phyloP scores from a whole-genome alignment of 2,797 vertebrate species.

The Simalia tracyae region DNA sequence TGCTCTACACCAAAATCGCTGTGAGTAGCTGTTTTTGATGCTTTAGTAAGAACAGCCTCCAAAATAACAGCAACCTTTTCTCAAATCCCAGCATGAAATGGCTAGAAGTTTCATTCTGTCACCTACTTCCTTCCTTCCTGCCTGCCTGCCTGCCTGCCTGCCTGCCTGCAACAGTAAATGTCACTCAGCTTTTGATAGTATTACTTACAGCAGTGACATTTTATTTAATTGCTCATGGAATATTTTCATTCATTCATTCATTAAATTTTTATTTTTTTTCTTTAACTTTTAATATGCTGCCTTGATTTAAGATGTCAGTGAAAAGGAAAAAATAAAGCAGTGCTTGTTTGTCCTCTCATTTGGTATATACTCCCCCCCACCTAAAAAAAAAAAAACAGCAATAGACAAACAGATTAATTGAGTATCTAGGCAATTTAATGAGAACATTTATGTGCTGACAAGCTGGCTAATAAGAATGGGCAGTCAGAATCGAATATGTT shows the following conservation, averaged over 20 bases:
- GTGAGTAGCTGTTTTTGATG: not conserved
- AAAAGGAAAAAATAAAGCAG: conserved; percentile 38
- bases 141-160: no score
- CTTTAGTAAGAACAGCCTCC: not conserved
- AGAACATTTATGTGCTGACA: conserved; percentile 51
- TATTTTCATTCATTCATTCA: not conserved
- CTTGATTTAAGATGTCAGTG: conserved; percentile 27
- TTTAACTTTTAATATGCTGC: not conserved
- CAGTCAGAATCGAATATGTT: conserved; percentile 51
- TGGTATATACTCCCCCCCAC: conserved; percentile 14
- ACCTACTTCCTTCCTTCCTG: not conserved
- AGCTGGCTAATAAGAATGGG: conserved; percentile 57
- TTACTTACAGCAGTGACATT: not conserved
- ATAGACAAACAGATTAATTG: conserved; percentile 49
- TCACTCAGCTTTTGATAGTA: not conserved
- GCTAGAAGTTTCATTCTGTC: not conserved
- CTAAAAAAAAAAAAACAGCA: not conserved
- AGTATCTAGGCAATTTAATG: conserved; percentile 58
- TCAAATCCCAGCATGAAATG: not conserved
- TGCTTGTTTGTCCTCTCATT: conserved; percentile 9
- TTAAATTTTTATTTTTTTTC: not conserved
- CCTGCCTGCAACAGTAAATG: not conserved
- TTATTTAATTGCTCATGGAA: not conserved
- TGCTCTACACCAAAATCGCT: not conserved
- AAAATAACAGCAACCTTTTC: not conserved